These are phyloP conservation scores for Centropus bengalensis DNA, from an alignment of 2,113 vertebrate genomes.

Conservation along the genomic window DNA sequence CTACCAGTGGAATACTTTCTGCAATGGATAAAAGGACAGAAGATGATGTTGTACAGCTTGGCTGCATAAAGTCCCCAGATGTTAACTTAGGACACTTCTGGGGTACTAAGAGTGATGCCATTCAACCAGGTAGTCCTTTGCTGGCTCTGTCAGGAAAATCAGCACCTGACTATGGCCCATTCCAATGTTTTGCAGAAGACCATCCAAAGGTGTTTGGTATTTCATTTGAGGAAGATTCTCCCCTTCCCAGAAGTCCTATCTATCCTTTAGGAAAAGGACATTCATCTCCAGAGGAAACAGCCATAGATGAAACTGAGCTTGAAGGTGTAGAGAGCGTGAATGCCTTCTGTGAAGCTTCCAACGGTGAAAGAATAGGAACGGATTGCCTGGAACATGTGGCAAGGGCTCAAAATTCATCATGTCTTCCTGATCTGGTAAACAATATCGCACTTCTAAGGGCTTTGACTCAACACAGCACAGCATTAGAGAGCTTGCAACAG, in stretches of 20 bases:
- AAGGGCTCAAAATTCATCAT: constrained; percentile 4
- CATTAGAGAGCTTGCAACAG: constrained; percentile 74
- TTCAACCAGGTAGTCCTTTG: not conserved
- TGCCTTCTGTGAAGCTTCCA: not conserved
- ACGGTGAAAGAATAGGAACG: not conserved
- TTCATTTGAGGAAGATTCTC: not conserved
- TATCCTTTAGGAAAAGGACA: not conserved
- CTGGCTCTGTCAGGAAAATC: not conserved
- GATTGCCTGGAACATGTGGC: not conserved
- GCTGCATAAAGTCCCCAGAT: not conserved
- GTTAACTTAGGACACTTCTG: not conserved
- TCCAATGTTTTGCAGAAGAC: not conserved
- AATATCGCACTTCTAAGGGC: constrained; percentile 66
- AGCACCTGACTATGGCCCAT: not conserved
- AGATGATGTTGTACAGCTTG: not conserved
- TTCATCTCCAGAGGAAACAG: not conserved
- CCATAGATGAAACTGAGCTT: not conserved
- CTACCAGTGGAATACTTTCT: not conserved
- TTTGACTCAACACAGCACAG: constrained; percentile 70
- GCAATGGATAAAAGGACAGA: not conserved
- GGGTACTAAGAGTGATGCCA: not conserved
- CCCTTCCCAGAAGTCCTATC: not conserved
- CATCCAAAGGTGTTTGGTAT: not conserved
- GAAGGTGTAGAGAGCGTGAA: not conserved
- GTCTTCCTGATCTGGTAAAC: constrained; percentile 18